A percentile compares a stretch with the other conserved stretches of the same genome.
Conservation (phyloP, 2,888 invertebrate species). For the Horisme vitalbata region DNA sequence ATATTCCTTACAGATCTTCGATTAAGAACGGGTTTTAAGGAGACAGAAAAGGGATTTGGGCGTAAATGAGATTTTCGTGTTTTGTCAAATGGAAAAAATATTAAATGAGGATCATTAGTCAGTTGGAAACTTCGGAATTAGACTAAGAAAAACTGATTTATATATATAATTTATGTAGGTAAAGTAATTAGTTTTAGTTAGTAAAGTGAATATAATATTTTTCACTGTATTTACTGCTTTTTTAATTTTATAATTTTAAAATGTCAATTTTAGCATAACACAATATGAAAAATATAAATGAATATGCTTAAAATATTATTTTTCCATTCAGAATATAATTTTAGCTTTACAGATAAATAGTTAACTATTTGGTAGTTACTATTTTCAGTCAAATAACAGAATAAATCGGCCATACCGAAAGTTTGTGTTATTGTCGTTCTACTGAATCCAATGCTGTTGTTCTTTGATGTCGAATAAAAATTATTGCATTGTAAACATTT, state of each 20-base stretch:
- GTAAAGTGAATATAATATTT: too few species aligned
- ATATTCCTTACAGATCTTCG: constrained; percentile 44
- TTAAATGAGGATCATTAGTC: constrained; percentile 21
- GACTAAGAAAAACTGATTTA: constrained; percentile 2
- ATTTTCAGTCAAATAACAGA: too few species aligned
- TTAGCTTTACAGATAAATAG: too few species aligned
- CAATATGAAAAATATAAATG: too few species aligned
- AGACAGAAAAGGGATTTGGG: constrained; percentile 46
- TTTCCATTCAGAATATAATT: too few species aligned
- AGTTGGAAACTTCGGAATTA: constrained; percentile 9
- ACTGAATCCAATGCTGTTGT: constrained; percentile 41
- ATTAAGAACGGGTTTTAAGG: constrained; percentile 46
- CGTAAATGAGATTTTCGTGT: constrained; percentile 48
- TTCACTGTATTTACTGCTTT: too few species aligned
- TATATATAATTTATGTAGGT: neutral
- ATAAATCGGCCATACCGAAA: constrained; percentile 19
- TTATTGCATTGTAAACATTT: constrained; percentile 76
- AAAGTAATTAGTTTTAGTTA: too few species aligned
- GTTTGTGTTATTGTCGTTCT: constrained; percentile 20
- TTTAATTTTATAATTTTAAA: too few species aligned
- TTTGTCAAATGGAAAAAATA: constrained; percentile 40
- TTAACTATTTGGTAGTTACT: too few species aligned
- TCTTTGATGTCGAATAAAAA: constrained; percentile 59
- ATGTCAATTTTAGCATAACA: too few species aligned
- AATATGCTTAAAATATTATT: too few species aligned